Evolutionary conservation across 2,888 invertebrate species (phyloP).

Genomic region (Drosophila percnosoma): DNA sequence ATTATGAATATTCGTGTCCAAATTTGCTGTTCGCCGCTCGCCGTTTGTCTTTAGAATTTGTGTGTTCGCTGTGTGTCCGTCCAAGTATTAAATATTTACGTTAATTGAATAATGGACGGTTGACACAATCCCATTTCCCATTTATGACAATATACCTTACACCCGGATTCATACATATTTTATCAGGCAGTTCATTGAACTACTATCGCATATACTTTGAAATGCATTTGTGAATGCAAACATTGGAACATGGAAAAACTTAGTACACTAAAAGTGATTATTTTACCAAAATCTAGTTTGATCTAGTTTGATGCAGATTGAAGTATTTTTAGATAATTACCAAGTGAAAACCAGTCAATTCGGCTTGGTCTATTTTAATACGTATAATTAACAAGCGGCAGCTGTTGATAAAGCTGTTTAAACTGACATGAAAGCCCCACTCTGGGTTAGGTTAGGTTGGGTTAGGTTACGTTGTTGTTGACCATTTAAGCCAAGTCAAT

Average conservation of each 20-base stretch:
- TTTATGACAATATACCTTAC: background rate
- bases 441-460: background rate
- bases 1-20: conserved; percentile 11
- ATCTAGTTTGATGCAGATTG: background rate
- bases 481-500: background rate
- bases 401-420: background rate
- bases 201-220: background rate
- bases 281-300: background rate
- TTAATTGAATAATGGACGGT: conserved; percentile 1
- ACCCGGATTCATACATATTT: background rate
- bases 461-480: background rate
- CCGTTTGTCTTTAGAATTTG: conserved; percentile 8
- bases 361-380: background rate
- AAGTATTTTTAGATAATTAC: background rate
- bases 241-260: background rate
- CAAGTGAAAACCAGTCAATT: background rate
- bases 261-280: background rate
- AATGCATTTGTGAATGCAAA: background rate
- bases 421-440: background rate
- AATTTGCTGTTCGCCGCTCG: conserved; percentile 14
- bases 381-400: background rate
- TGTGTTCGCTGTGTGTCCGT: conserved; percentile 8
- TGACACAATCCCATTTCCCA: conserved; percentile 3
- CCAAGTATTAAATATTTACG: conserved; percentile 50
- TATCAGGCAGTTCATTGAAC: background rate